These are phyloP conservation scores for Cyanoderma ruficeps DNA, from an alignment of 2,113 vertebrate species.

Conservation along the genomic window DNA sequence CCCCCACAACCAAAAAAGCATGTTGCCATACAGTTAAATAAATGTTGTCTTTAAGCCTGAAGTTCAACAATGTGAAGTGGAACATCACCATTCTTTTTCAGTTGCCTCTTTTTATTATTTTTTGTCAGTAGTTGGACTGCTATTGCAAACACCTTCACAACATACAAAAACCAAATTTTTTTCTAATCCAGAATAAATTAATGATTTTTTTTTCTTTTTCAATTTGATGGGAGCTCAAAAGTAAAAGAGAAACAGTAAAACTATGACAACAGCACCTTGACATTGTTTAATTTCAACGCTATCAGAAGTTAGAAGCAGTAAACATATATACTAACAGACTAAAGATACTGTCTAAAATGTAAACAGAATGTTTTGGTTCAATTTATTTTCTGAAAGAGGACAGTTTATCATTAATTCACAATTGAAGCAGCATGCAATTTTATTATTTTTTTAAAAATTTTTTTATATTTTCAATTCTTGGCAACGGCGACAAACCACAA, in stretches of 20 bases:
- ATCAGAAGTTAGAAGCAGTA: slow-evolving; percentile 99
- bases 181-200: slow-evolving; percentile 85
- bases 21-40: slow-evolving; percentile 20
- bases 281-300: slow-evolving; percentile 98
- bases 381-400: slow-evolving; percentile 92
- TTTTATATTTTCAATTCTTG: slow-evolving; percentile 95
- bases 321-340: slow-evolving; percentile 96
- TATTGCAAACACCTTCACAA: slow-evolving; percentile 96
- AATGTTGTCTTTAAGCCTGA: slow-evolving; percentile 15
- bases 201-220: slow-evolving; percentile 67
- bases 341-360: slow-evolving; percentile 95
- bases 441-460: slow-evolving; percentile 79
- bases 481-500: slow-evolving; percentile 99
- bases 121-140: slow-evolving; percentile 94
- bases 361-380: slow-evolving; percentile 98
- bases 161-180: slow-evolving; percentile 89
- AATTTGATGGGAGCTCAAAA: slow-evolving; percentile 87
- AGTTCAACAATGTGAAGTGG: slow-evolving; percentile 59
- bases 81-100: slow-evolving; percentile 82
- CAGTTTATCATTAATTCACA: slow-evolving; percentile 96
- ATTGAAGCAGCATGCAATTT: slow-evolving; percentile 99
- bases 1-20: neutral
- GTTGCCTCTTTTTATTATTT: slow-evolving; percentile 86
- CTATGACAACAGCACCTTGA: slow-evolving; percentile 99
- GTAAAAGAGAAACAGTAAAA: slow-evolving; percentile 87